These are phyloP conservation scores for Buceros bicornis DNA, from an alignment of 2,797 vertebrate genomes.

Conservation along the genomic window DNA sequence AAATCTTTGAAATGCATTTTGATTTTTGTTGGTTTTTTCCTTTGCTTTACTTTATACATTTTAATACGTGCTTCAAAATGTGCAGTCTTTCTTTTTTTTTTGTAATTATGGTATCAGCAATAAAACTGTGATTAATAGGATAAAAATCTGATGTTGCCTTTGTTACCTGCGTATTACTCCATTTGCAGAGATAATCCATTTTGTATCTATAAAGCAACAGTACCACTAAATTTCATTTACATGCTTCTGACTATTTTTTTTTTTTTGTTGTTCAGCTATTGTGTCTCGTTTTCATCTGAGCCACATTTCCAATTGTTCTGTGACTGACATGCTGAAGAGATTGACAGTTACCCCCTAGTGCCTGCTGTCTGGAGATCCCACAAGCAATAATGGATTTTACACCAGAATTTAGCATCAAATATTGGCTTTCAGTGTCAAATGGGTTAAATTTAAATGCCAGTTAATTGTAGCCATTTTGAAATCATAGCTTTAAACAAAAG, in stretches of 20 bases:
- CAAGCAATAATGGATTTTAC: conserved; percentile 78
- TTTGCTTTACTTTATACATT: not conserved
- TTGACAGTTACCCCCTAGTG: conserved; percentile 78
- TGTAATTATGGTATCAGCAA: not conserved
- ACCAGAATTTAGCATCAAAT: conserved; percentile 76
- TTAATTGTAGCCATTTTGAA: conserved; percentile 70
- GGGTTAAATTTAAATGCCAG: conserved; percentile 72
- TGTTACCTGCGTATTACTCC: not conserved
- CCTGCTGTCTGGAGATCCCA: conserved; percentile 74
- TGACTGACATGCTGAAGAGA: conserved; percentile 69
- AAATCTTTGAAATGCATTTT: not conserved
- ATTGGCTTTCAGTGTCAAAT: conserved; percentile 76
- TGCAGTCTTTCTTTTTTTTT: not conserved
- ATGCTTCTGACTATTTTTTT: conserved; percentile 68
- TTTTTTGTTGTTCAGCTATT: conserved; percentile 74
- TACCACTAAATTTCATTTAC: conserved; percentile 36
- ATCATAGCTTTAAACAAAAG: conserved; percentile 60
- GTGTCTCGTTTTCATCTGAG: conserved; percentile 73
- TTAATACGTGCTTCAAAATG: not conserved
- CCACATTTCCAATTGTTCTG: conserved; percentile 72
- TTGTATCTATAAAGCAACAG: conserved; percentile 31
- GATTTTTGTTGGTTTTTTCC: not conserved
- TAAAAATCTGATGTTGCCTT: not conserved
- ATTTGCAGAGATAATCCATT: conserved; percentile 30
- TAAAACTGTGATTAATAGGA: not conserved